Evolutionary conservation across 1,140 invertebrate genomes (phyloP).

Genomic region (Magallana ariakensis): DNA sequence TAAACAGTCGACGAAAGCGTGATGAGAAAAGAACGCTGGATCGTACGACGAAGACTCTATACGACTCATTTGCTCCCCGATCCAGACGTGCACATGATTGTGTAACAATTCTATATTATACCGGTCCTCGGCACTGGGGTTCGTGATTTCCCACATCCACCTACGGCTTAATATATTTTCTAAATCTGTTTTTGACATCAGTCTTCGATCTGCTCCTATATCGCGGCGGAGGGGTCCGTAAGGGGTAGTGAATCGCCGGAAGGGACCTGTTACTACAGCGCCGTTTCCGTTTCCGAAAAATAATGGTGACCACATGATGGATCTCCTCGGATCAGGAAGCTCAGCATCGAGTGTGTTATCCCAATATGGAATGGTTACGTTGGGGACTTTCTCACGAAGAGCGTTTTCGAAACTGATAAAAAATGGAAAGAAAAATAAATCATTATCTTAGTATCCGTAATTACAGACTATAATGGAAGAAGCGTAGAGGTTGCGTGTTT

Average conservation of each 20-base stretch:
- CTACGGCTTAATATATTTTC: conserved; percentile 48
- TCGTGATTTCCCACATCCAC: conserved; percentile 64
- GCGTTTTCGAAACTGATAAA: conserved; percentile 71
- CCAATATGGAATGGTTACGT: conserved; percentile 80
- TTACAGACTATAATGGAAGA: too few species aligned
- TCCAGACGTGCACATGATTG: conserved; percentile 65
- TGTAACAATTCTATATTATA: conserved; percentile 66
- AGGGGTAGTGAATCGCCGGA: conserved; percentile 60
- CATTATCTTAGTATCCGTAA: too few species aligned
- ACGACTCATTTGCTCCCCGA: conserved; percentile 67
- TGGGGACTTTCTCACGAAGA: conserved; percentile 67
- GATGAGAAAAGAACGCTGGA: conserved; percentile 66
- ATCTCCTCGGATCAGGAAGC: conserved; percentile 75
- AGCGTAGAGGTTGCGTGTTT: too few species aligned
- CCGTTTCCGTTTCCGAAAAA: conserved; percentile 79
- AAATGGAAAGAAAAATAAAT: background rate
- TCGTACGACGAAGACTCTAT: conserved; percentile 67
- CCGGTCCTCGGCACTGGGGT: conserved; percentile 63
- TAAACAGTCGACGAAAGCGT: conserved; percentile 67
- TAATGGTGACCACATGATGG: conserved; percentile 76
- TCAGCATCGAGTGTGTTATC: conserved; percentile 77
- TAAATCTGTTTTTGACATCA: conserved; percentile 62
- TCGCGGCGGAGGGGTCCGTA: conserved; percentile 62
- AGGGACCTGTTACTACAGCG: conserved; percentile 77
- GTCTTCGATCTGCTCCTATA: conserved; percentile 56